Evolutionary conservation across 2,113 vertebrate species (phyloP).

Genomic region (Nerophis lumbriciformis): DNA sequence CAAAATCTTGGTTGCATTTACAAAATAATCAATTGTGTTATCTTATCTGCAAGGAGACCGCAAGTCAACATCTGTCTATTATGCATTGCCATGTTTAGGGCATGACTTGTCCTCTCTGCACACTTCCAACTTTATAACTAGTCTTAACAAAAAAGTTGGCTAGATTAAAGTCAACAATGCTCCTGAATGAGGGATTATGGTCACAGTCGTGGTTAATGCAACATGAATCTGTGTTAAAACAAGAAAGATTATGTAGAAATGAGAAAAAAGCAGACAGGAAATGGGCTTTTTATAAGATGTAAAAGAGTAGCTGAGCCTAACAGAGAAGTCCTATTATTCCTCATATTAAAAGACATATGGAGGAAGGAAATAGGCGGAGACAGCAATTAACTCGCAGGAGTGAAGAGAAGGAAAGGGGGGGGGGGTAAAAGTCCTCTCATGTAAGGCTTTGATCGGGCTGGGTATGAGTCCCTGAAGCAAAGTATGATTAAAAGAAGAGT

Average conservation of each 20-base stretch:
- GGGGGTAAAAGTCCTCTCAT: conserved; percentile 20
- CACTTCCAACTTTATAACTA: too few relatives aligned
- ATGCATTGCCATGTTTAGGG: conserved; percentile 1
- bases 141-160: not conserved
- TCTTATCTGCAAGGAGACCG: not conserved
- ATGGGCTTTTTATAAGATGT: conserved; percentile 2
- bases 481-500: conserved; percentile 38
- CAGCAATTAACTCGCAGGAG: conserved; percentile 30
- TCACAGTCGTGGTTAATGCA: conserved; percentile 17
- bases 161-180: not conserved
- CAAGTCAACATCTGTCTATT: not conserved
- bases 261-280: conserved; percentile 31
- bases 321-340: conserved; percentile 1
- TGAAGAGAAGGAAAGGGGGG: conserved; percentile 16
- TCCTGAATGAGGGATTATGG: not conserved
- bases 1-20: conserved; percentile 4
- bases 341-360: not conserved
- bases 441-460: conserved; percentile 36
- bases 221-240: conserved; percentile 24
- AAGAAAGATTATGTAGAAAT: conserved; percentile 19
- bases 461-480: conserved; percentile 25
- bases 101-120: not conserved
- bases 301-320: conserved; percentile 6
- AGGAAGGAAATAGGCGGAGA: conserved; percentile 23
- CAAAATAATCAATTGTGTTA: conserved; percentile 1